Conservation (phyloP, 2,113 vertebrate species). For the Sigmodon hispidus region DNA sequence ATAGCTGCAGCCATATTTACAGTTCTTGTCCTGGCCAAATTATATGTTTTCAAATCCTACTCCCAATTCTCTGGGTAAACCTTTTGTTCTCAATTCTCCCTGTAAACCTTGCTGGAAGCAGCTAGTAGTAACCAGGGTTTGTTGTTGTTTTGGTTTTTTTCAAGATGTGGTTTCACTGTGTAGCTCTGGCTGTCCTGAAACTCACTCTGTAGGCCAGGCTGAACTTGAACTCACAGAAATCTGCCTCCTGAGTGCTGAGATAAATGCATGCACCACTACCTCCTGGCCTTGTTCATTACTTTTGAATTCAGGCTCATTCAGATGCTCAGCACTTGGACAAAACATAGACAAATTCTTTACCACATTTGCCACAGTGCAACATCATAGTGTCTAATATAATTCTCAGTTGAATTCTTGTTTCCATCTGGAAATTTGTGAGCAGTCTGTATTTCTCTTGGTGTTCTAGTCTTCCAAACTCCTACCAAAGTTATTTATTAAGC, state of each 20-base stretch:
- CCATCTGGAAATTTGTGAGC: background rate
- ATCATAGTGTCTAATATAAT: background rate
- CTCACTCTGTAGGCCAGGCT: too few relatives aligned
- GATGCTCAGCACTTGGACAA: background rate
- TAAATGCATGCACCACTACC: too few relatives aligned
- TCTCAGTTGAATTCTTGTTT: too few relatives aligned
- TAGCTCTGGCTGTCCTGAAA: too few relatives aligned
- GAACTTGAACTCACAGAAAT: too few relatives aligned
- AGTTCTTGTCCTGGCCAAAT: background rate
- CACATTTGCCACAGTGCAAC: background rate
- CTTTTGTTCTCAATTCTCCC: background rate
- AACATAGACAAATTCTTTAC: background rate
- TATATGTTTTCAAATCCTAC: background rate
- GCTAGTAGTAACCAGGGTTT: background rate
- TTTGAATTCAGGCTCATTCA: background rate
- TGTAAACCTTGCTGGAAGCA: background rate
- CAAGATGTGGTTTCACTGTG: too few relatives aligned
- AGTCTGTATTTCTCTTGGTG: background rate
- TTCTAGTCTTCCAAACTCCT: background rate
- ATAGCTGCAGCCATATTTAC: background rate
- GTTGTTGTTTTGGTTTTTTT: too few relatives aligned
- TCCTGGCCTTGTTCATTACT: background rate
- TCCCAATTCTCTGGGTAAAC: background rate
- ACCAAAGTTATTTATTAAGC: background rate
- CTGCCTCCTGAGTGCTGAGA: too few relatives aligned